phyloP scores from a whole-genome alignment of 1,140 invertebrate genomes.

The Nasonia vitripennis region DNA sequence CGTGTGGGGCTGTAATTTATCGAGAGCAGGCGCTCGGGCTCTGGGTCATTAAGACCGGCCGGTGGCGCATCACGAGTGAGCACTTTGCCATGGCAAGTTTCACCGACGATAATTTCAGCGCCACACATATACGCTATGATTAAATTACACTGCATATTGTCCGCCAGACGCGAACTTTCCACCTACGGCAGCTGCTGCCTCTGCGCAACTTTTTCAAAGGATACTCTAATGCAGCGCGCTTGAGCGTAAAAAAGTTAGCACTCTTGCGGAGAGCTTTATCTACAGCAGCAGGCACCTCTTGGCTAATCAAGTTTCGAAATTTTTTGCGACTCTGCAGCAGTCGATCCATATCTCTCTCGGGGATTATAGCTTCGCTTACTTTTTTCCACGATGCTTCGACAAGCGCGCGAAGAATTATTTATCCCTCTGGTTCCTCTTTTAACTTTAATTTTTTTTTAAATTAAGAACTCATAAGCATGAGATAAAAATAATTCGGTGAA shows the following conservation, averaged over 20 bases:
- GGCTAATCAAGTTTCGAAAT: not conserved
- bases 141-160: conserved; percentile 2
- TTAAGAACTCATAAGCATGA: too few species aligned
- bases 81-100: conserved; percentile 15
- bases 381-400: too few species aligned
- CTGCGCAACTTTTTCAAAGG: not conserved
- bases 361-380: too few species aligned
- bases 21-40: not conserved
- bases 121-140: not conserved
- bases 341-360: too few species aligned
- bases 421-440: too few species aligned
- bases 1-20: conserved; percentile 5
- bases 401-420: too few species aligned
- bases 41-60: conserved; percentile 11
- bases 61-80: conserved; percentile 18
- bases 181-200: not conserved
- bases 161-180: not conserved
- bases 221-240: not conserved
- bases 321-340: not conserved
- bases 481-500: too few species aligned
- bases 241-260: not conserved
- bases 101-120: not conserved
- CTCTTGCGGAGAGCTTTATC: not conserved
- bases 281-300: not conserved
- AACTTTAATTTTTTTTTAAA: too few species aligned